These are phyloP conservation scores for Halcyon smyrnensis DNA, from an alignment of 2,797 vertebrate genomes.

Conservation along the genomic window DNA sequence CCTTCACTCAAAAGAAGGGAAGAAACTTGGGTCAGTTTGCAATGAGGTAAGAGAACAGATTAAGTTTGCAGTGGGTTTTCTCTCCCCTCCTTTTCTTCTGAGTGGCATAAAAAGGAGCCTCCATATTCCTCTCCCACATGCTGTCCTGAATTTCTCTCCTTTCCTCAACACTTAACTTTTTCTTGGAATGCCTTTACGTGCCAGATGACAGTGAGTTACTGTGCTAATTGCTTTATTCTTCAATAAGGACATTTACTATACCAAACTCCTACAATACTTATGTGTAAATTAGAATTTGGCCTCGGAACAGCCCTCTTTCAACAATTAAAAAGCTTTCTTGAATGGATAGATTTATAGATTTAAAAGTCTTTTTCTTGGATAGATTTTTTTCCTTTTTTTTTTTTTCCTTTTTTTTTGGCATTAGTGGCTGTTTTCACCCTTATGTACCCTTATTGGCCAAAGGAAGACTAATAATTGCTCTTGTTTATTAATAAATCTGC, in stretches of 20 bases:
- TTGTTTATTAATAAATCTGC: conserved; percentile 18
- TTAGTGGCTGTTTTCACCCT: neutral
- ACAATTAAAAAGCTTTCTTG: conserved; percentile 57
- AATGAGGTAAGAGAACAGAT: conserved; percentile 71
- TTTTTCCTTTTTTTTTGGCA: neutral
- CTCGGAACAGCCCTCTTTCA: conserved; percentile 70
- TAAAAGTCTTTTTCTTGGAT: neutral
- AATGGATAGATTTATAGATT: conserved; percentile 41
- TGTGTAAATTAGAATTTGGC: conserved; percentile 75
- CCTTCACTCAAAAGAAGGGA: neutral
- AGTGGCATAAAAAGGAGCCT: conserved; percentile 77
- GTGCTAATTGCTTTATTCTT: conserved; percentile 80
- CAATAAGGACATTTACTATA: conserved; percentile 79
- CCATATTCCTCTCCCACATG: conserved; percentile 80
- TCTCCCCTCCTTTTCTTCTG: conserved; percentile 69
- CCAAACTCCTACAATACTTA: conserved; percentile 78
- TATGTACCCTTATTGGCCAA: neutral
- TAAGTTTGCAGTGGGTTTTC: conserved; percentile 74
- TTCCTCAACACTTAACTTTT: conserved; percentile 81
- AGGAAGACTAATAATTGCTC: neutral
- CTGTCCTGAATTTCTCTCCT: conserved; percentile 83
- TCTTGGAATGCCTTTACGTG: conserved; percentile 79
- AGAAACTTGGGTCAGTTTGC: conserved; percentile 49
- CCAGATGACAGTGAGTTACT: conserved; percentile 82
- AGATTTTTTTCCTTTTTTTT: neutral